phyloP scores from a whole-genome alignment of 2,113 vertebrate genomes.

The Todiramphus saurophagus region DNA sequence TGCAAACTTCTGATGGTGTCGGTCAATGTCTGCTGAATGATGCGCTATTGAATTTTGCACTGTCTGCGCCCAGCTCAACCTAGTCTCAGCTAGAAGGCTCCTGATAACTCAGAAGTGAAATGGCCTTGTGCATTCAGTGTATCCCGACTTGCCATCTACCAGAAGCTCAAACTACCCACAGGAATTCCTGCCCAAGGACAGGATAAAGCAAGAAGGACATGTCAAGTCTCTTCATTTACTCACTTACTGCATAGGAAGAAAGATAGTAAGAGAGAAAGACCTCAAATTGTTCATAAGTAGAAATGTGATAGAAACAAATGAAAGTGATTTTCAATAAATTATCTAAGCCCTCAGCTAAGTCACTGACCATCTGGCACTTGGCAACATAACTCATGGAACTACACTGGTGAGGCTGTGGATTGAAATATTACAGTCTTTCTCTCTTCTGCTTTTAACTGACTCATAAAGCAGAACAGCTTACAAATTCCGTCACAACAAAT shows the following conservation, averaged over 20 bases:
- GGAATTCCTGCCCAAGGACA: not conserved
- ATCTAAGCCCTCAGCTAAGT: constrained; percentile 25
- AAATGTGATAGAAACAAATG: not conserved
- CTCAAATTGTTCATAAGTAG: not conserved
- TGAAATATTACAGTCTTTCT: not conserved
- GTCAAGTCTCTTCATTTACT: not conserved
- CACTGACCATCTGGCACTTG: constrained; percentile 46
- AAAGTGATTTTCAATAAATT: not conserved
- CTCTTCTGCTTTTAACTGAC: not conserved
- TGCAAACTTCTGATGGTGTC: not conserved
- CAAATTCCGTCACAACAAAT: constrained; percentile 49
- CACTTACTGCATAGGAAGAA: not conserved
- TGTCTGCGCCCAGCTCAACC: not conserved
- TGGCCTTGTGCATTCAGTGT: not conserved
- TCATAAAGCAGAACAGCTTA: not conserved
- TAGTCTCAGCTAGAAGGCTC: not conserved
- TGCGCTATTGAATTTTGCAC: not conserved
- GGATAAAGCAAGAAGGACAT: not conserved
- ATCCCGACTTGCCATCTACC: not conserved
- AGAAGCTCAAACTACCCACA: not conserved
- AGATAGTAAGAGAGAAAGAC: not conserved
- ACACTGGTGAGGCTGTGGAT: constrained; percentile 11
- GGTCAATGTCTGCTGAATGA: not conserved
- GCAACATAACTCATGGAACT: not conserved
- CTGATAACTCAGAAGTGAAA: not conserved